phyloP scores from a whole-genome alignment of 2,113 vertebrate species.

The Psephotus haematonotus region DNA sequence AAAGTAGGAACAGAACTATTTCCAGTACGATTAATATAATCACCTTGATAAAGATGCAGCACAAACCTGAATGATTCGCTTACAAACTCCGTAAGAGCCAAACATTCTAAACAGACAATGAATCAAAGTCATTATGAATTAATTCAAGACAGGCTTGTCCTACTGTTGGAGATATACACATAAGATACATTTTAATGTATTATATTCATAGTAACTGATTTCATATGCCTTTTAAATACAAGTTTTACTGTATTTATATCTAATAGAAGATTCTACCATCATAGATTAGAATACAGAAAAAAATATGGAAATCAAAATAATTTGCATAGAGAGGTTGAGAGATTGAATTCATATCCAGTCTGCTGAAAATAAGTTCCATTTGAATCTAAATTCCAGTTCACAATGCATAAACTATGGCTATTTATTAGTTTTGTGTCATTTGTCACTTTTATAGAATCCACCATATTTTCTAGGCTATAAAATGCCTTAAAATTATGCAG shows the following conservation, averaged over 20 bases:
- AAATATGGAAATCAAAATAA: conserved; percentile 46
- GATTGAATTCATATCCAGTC: conserved; percentile 53
- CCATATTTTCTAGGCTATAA: conserved; percentile 73
- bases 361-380: conserved; percentile 49
- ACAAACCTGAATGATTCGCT: background rate
- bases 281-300: conserved; percentile 42
- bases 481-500: conserved; percentile 73
- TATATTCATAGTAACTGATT: background rate
- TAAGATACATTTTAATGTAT: background rate
- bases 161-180: background rate
- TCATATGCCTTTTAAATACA: background rate
- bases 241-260: background rate
- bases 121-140: background rate
- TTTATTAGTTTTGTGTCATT: conserved; percentile 74
- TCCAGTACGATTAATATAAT: background rate
- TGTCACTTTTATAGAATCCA: conserved; percentile 76
- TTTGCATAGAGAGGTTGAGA: conserved; percentile 28
- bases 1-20: background rate
- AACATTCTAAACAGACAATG: background rate
- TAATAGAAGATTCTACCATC: background rate
- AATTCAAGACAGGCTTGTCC: background rate
- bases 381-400: conserved; percentile 59
- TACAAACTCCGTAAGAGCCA: background rate
- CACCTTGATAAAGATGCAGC: background rate
- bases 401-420: conserved; percentile 63